phyloP scores from a whole-genome alignment of 2,113 vertebrate species.

The Nannospalax galili region DNA sequence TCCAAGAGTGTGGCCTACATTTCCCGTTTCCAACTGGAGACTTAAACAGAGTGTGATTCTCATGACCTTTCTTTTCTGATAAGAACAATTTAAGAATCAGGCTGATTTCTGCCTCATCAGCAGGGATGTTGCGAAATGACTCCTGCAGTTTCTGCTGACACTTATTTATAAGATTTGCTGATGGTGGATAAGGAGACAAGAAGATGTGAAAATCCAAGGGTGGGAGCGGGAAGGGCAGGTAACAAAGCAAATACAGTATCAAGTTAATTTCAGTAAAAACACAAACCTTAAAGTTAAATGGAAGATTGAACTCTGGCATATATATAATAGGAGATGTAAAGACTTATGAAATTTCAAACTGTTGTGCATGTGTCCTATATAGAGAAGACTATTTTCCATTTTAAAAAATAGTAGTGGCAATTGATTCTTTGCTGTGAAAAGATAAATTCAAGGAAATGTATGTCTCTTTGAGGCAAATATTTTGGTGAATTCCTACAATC shows the following conservation, averaged over 20 bases:
- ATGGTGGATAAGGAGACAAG: conserved; percentile 60
- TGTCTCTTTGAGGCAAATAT: not conserved
- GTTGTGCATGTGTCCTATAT: not conserved
- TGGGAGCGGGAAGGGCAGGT: conserved; percentile 22
- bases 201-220: conserved; percentile 45
- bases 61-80: conserved; percentile 70
- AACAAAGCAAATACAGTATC: conserved; percentile 47
- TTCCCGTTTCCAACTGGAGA: conserved; percentile 54
- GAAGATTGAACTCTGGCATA: not conserved
- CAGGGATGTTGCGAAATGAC: conserved; percentile 67
- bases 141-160: conserved; percentile 71
- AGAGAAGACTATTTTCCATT: not conserved
- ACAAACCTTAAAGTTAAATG: conserved; percentile 4
- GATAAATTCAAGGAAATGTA: not conserved
- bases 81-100: conserved; percentile 70
- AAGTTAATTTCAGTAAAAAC: conserved; percentile 61
- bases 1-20: not conserved
- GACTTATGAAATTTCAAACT: not conserved
- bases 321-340: not conserved
- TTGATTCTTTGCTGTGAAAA: not conserved
- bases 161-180: conserved; percentile 72
- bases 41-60: conserved; percentile 51
- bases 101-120: conserved; percentile 73
- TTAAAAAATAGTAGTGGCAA: not conserved
- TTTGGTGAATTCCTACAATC: not conserved